Base-by-base conservation (phyloP, 1,140 invertebrate species). In the Cotesia typhae region DNA sequence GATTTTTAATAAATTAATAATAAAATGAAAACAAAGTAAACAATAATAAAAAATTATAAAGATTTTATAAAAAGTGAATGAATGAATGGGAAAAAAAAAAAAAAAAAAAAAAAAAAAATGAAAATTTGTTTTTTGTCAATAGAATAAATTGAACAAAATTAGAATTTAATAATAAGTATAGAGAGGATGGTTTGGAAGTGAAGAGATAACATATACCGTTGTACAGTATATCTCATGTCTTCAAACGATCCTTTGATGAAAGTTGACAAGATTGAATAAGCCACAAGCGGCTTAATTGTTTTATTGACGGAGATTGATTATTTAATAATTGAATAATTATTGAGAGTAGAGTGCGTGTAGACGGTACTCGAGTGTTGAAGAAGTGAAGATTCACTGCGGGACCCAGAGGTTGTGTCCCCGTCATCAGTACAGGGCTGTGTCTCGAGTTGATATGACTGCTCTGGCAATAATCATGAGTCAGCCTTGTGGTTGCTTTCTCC, bases 321-420 rank as follows among this genome's bases (percentile, higher is more conserved):
- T 80, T 69, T 61, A 68, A 67, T 63, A 51, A 63, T 69, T 70
- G 78, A 78, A 82, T 80, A 82, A 83, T 81, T 81, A 47, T 47
- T 47, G 41, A 47, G 82, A 84, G 28, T 28, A 28, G 82, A 83
- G 78, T 83, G 82, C 81, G 80, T 84, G 82, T 83, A 77, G 80
- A 71, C 81, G 78, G 83, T 85, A 85, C 84, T 85, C 83, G 82
- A 81, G 78, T 81, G 77, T 81, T 81, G 82, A 78, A 80, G 84
- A 82, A 73, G 79, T 79, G 73, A 75, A 57, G 63, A 64, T 47
- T 47, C 41, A 47, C 10, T 57, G 37, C 53, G 66, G 63, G 69
- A 63, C 64, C 47, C 59, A 47, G 41, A 47, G 47, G 36, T 51
- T 60, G 35, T 61, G 9, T 52, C 66, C 67, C 57, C 52, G 64